phyloP scores from a whole-genome alignment of 2,888 invertebrate genomes.

The Mamestra brassicae region DNA sequence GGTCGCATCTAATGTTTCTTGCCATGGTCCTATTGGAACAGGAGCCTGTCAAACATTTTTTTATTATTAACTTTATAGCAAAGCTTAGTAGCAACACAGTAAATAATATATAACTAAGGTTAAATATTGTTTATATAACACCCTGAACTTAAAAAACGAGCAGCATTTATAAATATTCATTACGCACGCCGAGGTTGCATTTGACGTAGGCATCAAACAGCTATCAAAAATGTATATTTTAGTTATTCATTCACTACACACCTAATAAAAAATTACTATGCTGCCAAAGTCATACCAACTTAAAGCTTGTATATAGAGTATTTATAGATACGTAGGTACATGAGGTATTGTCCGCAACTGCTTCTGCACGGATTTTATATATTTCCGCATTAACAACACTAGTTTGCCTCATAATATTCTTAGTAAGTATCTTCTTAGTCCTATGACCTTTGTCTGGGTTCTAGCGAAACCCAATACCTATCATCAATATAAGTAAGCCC shows the following conservation, averaged over 20 bases:
- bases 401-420: background rate
- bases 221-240: background rate
- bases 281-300: background rate
- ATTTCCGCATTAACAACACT: no score
- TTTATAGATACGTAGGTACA: background rate
- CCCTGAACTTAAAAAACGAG: constrained; percentile 13
- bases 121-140: background rate
- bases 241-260: background rate
- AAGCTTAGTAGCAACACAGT: background rate
- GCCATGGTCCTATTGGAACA: constrained; percentile 92
- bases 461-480: no score
- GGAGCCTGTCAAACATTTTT: constrained; percentile 90
- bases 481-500: background rate
- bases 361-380: background rate
- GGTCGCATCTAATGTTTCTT: constrained; percentile 92
- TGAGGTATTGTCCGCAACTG: background rate
- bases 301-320: background rate
- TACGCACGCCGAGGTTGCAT: constrained; percentile 8
- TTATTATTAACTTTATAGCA: background rate
- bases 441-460: background rate
- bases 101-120: background rate
- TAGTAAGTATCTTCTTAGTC: background rate
- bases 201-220: constrained; percentile 17
- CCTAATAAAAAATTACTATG: background rate
- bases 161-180: constrained; percentile 16